Conservation (phyloP, 2,113 vertebrate genomes). For the Trinectes maculatus region DNA sequence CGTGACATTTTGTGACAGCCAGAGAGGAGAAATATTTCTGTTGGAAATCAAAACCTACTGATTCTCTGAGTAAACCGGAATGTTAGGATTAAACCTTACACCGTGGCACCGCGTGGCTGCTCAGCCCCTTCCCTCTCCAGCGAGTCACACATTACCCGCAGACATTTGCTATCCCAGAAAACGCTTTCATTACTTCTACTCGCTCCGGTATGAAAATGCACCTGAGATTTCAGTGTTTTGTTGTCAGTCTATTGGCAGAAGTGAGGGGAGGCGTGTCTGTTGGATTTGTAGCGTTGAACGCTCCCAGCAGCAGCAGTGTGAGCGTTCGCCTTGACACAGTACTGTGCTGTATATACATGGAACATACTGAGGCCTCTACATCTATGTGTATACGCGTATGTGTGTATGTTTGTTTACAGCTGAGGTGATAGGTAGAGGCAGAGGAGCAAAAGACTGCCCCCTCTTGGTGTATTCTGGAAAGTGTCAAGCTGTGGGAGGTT, state of each 20-base stretch:
- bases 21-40: slow-evolving; percentile 6
- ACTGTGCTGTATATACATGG: slow-evolving; percentile 2
- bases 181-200: neutral
- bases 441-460: slow-evolving; percentile 72
- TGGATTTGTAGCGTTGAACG: neutral
- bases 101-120: neutral
- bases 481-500: slow-evolving; percentile 11
- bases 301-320: slow-evolving; percentile 1
- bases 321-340: neutral
- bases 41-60: slow-evolving; percentile 19
- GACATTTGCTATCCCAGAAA: neutral
- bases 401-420: slow-evolving; percentile 10
- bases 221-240: neutral
- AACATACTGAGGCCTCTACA: neutral
- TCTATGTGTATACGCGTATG: neutral
- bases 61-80: too few species aligned
- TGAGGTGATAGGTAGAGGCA: slow-evolving; percentile 32
- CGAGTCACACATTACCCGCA: neutral
- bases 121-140: neutral
- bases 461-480: slow-evolving; percentile 64
- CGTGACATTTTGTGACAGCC: slow-evolving; percentile 51
- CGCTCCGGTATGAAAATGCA: neutral
- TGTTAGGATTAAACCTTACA: too few species aligned
- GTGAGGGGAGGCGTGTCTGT: neutral
- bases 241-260: neutral